Evolutionary conservation across 2,113 vertebrate genomes (phyloP), one percentile per base, ranked within the genome.

Genomic region (Gobiocypris rarus): DNA sequence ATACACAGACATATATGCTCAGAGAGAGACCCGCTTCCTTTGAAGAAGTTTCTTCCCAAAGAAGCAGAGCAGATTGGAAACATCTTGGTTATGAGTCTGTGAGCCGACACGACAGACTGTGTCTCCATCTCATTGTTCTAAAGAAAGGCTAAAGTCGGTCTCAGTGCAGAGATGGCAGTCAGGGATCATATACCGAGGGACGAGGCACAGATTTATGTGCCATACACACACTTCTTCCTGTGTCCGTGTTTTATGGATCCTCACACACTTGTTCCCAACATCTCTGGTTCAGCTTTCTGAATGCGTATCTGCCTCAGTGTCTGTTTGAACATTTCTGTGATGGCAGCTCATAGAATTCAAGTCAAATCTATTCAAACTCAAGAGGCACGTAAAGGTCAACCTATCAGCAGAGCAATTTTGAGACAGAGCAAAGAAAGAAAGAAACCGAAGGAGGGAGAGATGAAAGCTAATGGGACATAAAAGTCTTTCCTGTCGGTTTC

Each of bases 341-440:
- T 83, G 79, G 74, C 83, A 67, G 83, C 75, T 85, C 83, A 61
- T 65, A 82, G 83, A 79, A 83, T 65, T 43, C 34, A 11, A 85
- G 83, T 85, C 83, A 85, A 87, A 87, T 78, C 78, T 87, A 74
- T 87, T 85, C 63, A 82, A 82, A 85, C 80, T 78, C 74, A 74
- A 85, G 73, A 87, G 67, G 73, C 78, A 82, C 31, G 80, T 67
- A 85, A 87, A 87, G 83, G 83, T 85, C 86, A 85, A 63, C n/a
- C 80, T 70, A 71, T 87, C 86, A 84, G 84, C 74, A 74, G 56
- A 52, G 48, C 83, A 85, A 67, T 84, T 69, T 77, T 82, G 45
- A 84, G 63, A 87, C 71, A 84, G 31, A 82, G 45, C 26, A 65
- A 41, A 48, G 67, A 58, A 34, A 22, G 4, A 43, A 54, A 76